These are phyloP conservation scores for Microtus ochrogaster DNA, from an alignment of 2,113 vertebrate genomes.

Conservation along the genomic window DNA sequence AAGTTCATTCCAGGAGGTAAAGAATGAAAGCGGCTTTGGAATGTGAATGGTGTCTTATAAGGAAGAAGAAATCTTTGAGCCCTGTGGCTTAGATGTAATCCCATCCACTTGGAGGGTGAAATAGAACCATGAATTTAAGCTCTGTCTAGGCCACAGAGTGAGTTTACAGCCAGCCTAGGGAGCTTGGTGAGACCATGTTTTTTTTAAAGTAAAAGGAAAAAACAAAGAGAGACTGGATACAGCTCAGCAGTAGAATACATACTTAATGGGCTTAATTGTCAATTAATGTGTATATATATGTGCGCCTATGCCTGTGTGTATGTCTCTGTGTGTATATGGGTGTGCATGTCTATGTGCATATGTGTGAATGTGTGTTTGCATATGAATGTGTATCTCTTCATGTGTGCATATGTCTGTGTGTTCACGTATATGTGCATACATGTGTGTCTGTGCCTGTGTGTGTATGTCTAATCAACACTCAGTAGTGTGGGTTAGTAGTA, in stretches of 20 bases:
- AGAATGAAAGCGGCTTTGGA: not conserved
- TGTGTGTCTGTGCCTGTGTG: not conserved
- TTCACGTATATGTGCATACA: not conserved
- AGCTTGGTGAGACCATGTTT: not conserved
- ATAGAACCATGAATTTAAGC: not conserved
- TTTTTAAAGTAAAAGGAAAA: not conserved
- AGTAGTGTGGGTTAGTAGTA: not conserved
- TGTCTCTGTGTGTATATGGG: rapidly evolving
- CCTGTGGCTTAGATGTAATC: not conserved
- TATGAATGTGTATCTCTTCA: not conserved
- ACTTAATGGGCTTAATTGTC: not conserved
- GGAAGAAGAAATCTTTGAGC: not conserved
- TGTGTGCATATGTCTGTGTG: not conserved
- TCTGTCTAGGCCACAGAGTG: not conserved
- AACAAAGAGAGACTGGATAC: not conserved
- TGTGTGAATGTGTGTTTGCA: not conserved
- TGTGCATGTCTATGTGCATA: not conserved
- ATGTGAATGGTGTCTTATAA: not conserved
- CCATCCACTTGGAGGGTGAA: not conserved
- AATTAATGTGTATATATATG: not conserved
- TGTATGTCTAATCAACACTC: not conserved
- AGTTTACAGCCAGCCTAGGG: not conserved
- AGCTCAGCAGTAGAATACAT: not conserved
- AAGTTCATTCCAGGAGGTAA: not conserved
- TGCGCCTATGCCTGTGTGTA: not conserved